Percentiles rank a stretch among this genome's conserved stretches.
phyloP scores from a whole-genome alignment of 1,140 invertebrate genomes.

The Pseudomyrmex concolor region DNA sequence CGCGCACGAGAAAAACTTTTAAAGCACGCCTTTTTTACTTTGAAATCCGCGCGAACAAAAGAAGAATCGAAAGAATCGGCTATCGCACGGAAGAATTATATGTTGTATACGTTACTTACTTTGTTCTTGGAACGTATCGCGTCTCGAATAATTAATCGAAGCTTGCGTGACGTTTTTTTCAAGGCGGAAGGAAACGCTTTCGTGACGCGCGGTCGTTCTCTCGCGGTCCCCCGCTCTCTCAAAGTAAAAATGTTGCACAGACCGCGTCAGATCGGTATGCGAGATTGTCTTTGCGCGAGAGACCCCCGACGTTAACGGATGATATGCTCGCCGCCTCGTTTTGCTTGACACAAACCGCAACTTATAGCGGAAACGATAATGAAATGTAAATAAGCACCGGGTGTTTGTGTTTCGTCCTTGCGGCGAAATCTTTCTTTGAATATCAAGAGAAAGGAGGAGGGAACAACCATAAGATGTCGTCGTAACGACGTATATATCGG shows the following conservation, averaged over 20 bases:
- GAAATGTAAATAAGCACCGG: too few species aligned
- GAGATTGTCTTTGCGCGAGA: not conserved
- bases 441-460: not conserved
- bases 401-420: too few species aligned
- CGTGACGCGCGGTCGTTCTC: conserved; percentile 22
- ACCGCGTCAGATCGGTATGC: conserved; percentile 17
- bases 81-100: not conserved
- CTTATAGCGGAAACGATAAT: too few species aligned
- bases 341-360: too few species aligned
- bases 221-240: not conserved
- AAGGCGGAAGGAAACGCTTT: conserved; percentile 5
- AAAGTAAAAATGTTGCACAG: conserved; percentile 14
- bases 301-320: not conserved
- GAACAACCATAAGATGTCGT: conserved; percentile 30
- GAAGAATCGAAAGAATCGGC: not conserved
- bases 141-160: conserved; percentile 35
- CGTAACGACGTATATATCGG: conserved; percentile 43
- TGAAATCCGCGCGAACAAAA: conserved; percentile 24
- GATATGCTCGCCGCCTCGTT: not conserved
- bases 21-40: not conserved
- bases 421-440: too few species aligned
- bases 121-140: not conserved
- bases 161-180: conserved; percentile 2
- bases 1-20: too few species aligned
- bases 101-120: too few species aligned